Percentiles rank a stretch among this genome's conserved stretches.
These are phyloP conservation scores for Hypselothyrea guttata DNA, from an alignment of 2,888 invertebrate species.

Conservation along the genomic window DNA sequence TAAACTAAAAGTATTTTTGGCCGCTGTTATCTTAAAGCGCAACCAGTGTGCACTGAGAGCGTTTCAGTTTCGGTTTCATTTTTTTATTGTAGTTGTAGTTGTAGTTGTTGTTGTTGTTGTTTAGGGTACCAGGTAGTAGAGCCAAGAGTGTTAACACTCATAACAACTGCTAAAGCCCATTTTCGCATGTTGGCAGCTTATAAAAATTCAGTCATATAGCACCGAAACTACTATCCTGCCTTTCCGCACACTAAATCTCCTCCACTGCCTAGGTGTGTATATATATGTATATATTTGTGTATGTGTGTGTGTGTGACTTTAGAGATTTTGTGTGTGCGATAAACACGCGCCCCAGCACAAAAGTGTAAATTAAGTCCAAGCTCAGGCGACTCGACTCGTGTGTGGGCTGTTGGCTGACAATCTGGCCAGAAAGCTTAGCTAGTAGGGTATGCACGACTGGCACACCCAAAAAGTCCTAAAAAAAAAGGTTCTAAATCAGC, in stretches of 20 bases:
- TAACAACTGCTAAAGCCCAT: constrained; percentile 78
- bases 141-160: constrained; percentile 77
- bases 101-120: constrained; percentile 14
- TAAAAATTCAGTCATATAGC: constrained; percentile 74
- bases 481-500: too few relatives aligned
- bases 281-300: constrained; percentile 19
- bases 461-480: too few relatives aligned
- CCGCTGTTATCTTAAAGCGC: too few relatives aligned
- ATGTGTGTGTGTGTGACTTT: constrained; percentile 55
- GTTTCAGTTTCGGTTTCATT: constrained; percentile 52
- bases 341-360: constrained; percentile 76
- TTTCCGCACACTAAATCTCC: constrained; percentile 6
- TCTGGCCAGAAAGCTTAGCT: background rate
- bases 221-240: constrained; percentile 16
- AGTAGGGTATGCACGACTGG: background rate
- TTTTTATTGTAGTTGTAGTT: constrained; percentile 13
- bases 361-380: constrained; percentile 77
- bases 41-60: too few relatives aligned
- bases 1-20: too few relatives aligned
- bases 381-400: constrained; percentile 47
- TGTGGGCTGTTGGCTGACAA: constrained; percentile 50
- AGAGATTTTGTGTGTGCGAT: constrained; percentile 74
- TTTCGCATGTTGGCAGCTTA: constrained; percentile 81
- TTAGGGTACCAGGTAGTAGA: constrained; percentile 50
- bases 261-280: constrained; percentile 9